Evolutionary conservation across 2,888 invertebrate species (phyloP).

Genomic region (Drosophila fulvimacula): DNA sequence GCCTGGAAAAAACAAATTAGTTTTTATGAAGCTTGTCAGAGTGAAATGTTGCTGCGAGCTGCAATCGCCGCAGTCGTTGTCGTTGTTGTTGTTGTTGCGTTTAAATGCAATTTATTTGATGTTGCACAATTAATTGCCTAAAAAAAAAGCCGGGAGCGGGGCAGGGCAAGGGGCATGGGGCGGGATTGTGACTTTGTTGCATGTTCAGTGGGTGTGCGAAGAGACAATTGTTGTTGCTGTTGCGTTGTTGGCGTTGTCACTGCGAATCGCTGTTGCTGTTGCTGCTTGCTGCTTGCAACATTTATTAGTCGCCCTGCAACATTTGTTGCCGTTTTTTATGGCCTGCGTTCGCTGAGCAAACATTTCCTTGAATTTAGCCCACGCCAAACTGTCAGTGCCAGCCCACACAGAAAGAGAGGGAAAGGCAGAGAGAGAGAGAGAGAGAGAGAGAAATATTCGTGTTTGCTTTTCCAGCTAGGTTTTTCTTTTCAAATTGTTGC

Average conservation of each 20-base stretch:
- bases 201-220: slow-evolving; percentile 57
- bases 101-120: slow-evolving; percentile 76
- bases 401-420: slow-evolving; percentile 29
- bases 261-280: slow-evolving; percentile 1
- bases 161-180: not conserved
- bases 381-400: slow-evolving; percentile 41
- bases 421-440: not conserved
- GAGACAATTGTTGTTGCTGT: slow-evolving; percentile 52
- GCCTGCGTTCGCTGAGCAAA: slow-evolving; percentile 44
- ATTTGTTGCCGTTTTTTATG: slow-evolving; percentile 76
- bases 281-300: slow-evolving; percentile 47
- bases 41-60: slow-evolving; percentile 50
- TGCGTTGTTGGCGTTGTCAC: slow-evolving; percentile 19
- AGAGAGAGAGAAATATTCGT: slow-evolving; percentile 16
- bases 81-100: slow-evolving; percentile 29
- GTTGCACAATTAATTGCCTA: slow-evolving; percentile 77
- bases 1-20: slow-evolving; percentile 63
- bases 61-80: slow-evolving; percentile 24
- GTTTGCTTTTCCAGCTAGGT: slow-evolving; percentile 49
- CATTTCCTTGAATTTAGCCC: slow-evolving; percentile 69
- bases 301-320: slow-evolving; percentile 72
- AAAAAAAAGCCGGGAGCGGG: slow-evolving; percentile 18
- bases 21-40: slow-evolving; percentile 64
- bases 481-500: slow-evolving; percentile 9
- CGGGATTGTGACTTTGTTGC: slow-evolving; percentile 24